phyloP scores from a whole-genome alignment of 1,140 invertebrate genomes.

The Sminthurides bifidus region DNA sequence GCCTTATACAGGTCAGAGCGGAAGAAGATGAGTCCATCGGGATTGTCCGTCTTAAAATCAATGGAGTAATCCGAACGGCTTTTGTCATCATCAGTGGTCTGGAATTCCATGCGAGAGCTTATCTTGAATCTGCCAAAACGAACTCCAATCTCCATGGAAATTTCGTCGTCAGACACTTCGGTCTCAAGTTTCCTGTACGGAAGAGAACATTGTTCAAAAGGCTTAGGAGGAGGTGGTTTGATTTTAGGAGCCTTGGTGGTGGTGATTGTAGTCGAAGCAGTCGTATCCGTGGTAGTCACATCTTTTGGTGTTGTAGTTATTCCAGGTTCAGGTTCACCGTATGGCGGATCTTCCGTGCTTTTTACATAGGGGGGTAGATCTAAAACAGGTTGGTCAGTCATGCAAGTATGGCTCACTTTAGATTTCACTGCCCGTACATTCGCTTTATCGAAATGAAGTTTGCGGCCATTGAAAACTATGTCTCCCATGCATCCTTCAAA shows the following conservation, averaged over 20 bases:
- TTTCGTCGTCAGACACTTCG: not conserved
- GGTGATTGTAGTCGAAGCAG: not conserved
- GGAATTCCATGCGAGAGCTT: constrained; percentile 22
- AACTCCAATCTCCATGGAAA: constrained; percentile 23
- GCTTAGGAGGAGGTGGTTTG: constrained; percentile 10
- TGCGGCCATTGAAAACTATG: constrained; percentile 61
- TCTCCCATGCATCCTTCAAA: constrained; percentile 80
- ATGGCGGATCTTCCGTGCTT: not conserved
- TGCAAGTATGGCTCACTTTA: constrained; percentile 30
- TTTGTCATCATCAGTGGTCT: constrained; percentile 17
- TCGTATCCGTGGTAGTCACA: not conserved
- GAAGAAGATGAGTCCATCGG: constrained; percentile 74
- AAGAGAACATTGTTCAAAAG: constrained; percentile 18
- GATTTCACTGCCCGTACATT: too few species aligned
- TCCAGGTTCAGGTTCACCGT: constrained; percentile 6
- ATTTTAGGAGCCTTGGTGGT: not conserved
- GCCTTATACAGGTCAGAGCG: constrained; percentile 48
- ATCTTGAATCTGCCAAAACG: constrained; percentile 29
- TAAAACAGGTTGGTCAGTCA: too few species aligned
- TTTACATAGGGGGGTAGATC: constrained; percentile 8
- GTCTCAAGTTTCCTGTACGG: constrained; percentile 11
- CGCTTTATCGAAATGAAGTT: constrained; percentile 79
- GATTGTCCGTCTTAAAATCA: constrained; percentile 62
- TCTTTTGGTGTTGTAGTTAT: not conserved
- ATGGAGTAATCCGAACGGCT: constrained; percentile 56